Evolutionary conservation across 2,113 vertebrate genomes (phyloP), one percentile per base, ranked within the genome.

Genomic region (Lepus americanus): DNA sequence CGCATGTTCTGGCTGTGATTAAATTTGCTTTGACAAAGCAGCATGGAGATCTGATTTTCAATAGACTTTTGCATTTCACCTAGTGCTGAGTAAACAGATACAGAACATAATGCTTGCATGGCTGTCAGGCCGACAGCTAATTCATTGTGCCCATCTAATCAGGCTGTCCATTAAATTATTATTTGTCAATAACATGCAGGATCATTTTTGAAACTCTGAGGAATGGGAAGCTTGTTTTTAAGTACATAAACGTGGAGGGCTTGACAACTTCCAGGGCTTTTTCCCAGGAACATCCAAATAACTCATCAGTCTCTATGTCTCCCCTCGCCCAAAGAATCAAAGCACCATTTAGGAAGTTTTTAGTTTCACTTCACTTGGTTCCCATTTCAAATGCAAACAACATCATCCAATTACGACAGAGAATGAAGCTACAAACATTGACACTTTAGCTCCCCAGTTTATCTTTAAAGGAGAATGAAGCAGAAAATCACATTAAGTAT

Each of bases 11-110:
- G 97, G 96, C 97, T 98, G 97, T 98, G 98, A 98, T 99, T 98
- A 98, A 98, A 98, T 98, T 98, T 98, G 97, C 98, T 98, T 98
- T 99, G 98, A 98, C 98, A 98, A 98, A 98, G 98, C 97, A 98
- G 98, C 98, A 98, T 98, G 97, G 98, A 98, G 98, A 98, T 98
- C 98, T 98, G 98, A 98, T 98, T 98, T 98, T 98, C 98, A 98
- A 98, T 97, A 98, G 98, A 98, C 97, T 98, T 97, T 96, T 98
- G 98, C 97, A 97, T 98, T 98, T 97, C 95, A 97, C 97, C 97
- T 85, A 98, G 97, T 98, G 98, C 98, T 98, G 98, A 98, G 98
- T 98, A 98, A 98, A 98, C 98, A 98, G 98, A 98, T 98, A 98
- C 97, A 98, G 96, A 97, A 94, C 96, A 70, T 97, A 98, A 98